Evolutionary conservation across 30 jellyfish, hydroid and myxozoan genomes (phyloP).

Genomic region (Cassiopea andromeda): DNA sequence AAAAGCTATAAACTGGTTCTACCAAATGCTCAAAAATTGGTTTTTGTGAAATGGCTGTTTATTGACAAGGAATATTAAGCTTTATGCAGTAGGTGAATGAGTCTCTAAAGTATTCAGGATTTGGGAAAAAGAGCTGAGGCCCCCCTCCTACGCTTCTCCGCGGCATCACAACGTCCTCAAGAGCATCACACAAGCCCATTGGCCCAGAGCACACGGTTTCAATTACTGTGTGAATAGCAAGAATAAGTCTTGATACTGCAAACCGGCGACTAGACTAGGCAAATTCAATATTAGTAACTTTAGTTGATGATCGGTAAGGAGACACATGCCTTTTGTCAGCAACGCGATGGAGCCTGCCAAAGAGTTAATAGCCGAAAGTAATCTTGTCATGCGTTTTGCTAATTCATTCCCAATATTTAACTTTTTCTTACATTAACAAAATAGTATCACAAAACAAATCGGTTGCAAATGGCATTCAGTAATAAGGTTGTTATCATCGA

Average conservation of each 20-base stretch:
- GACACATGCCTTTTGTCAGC: background rate
- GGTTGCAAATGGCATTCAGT: constrained; percentile 9
- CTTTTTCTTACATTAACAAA: background rate
- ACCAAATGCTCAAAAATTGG: too few relatives aligned
- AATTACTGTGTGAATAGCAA: background rate
- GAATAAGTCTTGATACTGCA: constrained; percentile 26
- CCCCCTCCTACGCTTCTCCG: too few relatives aligned
- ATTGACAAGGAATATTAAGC: too few relatives aligned
- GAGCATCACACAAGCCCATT: background rate
- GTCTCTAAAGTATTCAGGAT: too few relatives aligned
- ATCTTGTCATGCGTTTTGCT: constrained; percentile 19
- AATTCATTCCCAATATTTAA: constrained; percentile 6
- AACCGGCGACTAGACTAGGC: constrained; percentile 26
- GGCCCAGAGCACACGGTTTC: constrained; percentile 6
- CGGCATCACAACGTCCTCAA: too few relatives aligned
- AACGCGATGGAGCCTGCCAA: constrained; percentile 21
- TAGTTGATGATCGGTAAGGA: constrained; percentile 4
- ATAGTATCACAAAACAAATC: constrained; percentile 6
- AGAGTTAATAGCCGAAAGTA: background rate
- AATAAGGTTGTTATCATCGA: background rate
- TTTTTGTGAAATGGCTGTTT: too few relatives aligned
- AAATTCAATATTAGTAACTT: constrained; percentile 27
- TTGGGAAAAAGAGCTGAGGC: too few relatives aligned
- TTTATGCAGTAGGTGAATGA: too few relatives aligned
- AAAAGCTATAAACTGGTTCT: too few relatives aligned